Evolutionary conservation across 1,140 invertebrate genomes (phyloP).

Genomic region (Drosophila murphyi): DNA sequence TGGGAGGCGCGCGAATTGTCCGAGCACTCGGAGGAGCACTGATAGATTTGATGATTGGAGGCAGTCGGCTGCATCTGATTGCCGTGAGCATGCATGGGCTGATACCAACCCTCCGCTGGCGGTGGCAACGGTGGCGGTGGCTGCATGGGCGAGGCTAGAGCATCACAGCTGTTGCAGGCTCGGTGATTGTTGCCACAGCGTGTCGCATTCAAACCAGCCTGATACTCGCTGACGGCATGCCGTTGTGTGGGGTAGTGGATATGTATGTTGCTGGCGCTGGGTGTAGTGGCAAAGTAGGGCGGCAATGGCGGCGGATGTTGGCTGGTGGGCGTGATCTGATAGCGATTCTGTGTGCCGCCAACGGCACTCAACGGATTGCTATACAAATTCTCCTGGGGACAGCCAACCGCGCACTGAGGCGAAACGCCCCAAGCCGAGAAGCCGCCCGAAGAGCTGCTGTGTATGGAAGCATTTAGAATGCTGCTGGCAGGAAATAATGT

Average conservation of each 20-base stretch:
- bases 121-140: conserved; percentile 60
- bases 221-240: conserved; percentile 79
- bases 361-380: conserved; percentile 79
- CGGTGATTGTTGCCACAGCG: conserved; percentile 77
- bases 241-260: conserved; percentile 80
- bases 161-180: conserved; percentile 81
- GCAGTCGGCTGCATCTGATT: conserved; percentile 66
- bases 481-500: conserved; percentile 22
- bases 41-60: conserved; percentile 80
- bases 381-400: conserved; percentile 75
- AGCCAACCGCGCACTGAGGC: conserved; percentile 67
- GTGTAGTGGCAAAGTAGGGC: conserved; percentile 71
- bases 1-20: conserved; percentile 78
- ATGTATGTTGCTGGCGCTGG: conserved; percentile 65
- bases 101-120: conserved; percentile 75
- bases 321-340: conserved; percentile 81
- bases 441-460: conserved; percentile 82
- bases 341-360: conserved; percentile 77
- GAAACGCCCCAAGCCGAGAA: conserved; percentile 82
- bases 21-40: conserved; percentile 84
- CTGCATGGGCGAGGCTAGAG: conserved; percentile 78
- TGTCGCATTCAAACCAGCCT: conserved; percentile 69
- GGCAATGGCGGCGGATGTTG: conserved; percentile 81
- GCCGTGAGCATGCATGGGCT: conserved; percentile 61
- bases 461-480: conserved; percentile 79